Evolutionary conservation across 2,113 vertebrate species (phyloP).

Genomic region (Steatornis caripensis): DNA sequence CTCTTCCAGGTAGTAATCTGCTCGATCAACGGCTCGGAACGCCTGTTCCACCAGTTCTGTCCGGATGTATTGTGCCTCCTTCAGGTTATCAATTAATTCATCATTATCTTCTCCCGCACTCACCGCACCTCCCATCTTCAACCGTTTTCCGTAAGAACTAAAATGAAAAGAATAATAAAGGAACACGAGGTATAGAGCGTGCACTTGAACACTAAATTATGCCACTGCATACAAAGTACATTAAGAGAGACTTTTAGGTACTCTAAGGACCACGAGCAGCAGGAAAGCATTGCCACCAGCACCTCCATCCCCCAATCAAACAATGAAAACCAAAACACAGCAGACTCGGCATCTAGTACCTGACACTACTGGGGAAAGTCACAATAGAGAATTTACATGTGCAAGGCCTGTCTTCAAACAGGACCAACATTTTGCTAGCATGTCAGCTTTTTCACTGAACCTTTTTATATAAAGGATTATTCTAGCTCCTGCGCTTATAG

Average conservation of each 20-base stretch:
- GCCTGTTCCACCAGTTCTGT: slow-evolving; percentile 92
- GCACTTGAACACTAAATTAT: background rate
- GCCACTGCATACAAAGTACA: background rate
- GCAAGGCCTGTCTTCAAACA: background rate
- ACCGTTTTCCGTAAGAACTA: background rate
- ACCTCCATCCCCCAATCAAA: background rate
- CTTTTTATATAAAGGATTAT: slow-evolving; percentile 16
- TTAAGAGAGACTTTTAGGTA: background rate
- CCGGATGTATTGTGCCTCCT: slow-evolving; percentile 95
- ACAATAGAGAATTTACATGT: background rate
- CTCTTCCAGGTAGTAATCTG: slow-evolving; percentile 97
- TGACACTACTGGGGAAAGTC: background rate
- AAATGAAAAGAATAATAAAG: background rate
- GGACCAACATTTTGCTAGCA: background rate
- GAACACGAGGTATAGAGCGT: background rate
- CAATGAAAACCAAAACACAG: background rate
- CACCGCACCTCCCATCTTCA: slow-evolving; percentile 93
- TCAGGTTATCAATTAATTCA: slow-evolving; percentile 94
- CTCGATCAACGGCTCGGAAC: slow-evolving; percentile 91
- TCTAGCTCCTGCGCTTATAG: background rate
- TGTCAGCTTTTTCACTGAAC: slow-evolving; percentile 13
- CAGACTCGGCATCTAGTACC: background rate
- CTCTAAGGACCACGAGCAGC: background rate
- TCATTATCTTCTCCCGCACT: slow-evolving; percentile 97
- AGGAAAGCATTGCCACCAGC: background rate